Conservation (phyloP, 1,140 invertebrate genomes). For the Dendroctonus ponderosae region DNA sequence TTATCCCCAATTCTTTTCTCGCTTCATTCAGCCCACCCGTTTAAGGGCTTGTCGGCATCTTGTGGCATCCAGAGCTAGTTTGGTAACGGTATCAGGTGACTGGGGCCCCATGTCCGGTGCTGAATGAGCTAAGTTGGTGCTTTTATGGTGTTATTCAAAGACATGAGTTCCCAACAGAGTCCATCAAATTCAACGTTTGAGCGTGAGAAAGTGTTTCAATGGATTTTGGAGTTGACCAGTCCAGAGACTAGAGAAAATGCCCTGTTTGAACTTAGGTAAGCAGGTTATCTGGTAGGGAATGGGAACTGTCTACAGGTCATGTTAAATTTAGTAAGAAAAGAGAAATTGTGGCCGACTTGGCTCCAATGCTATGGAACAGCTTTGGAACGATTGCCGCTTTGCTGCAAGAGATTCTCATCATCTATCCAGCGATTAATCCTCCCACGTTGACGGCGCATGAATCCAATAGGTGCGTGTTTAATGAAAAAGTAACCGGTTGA, state of each 20-base stretch:
- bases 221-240: conserved; percentile 89
- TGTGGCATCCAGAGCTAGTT: no score
- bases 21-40: no score
- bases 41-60: no score
- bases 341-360: conserved; percentile 93
- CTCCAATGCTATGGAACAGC: conserved; percentile 97
- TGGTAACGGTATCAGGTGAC: no score
- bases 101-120: no score
- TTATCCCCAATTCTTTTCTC: no score
- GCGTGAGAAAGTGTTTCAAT: conserved; percentile 83
- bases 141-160: no score
- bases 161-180: conserved; percentile 60
- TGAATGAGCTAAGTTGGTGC: no score
- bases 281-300: neutral
- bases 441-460: conserved; percentile 91
- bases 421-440: conserved; percentile 97
- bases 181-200: conserved; percentile 63
- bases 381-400: conserved; percentile 97
- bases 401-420: conserved; percentile 92
- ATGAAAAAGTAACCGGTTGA: neutral
- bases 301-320: neutral
- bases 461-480: conserved; percentile 64
- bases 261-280: conserved; percentile 82
- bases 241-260: conserved; percentile 95
- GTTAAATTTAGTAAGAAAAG: conserved; percentile 84